Evolutionary conservation across 2,888 invertebrate genomes (phyloP).

Genomic region (Brachylomia viminalis): DNA sequence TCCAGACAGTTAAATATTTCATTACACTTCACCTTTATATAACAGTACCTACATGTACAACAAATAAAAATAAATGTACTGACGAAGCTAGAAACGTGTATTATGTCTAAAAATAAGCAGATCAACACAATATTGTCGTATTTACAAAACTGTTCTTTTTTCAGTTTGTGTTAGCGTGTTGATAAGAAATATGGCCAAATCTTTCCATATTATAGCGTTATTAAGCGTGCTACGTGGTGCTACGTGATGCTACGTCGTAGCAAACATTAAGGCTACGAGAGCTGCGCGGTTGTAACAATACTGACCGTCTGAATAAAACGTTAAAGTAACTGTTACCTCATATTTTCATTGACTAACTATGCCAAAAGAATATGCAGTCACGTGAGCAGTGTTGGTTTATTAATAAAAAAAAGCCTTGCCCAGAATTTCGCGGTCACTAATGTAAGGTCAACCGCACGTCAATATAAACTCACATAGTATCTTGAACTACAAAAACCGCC

Average conservation of each 20-base stretch:
- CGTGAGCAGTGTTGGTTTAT: neutral
- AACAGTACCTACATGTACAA: neutral
- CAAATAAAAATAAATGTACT: neutral
- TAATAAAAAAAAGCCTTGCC: neutral
- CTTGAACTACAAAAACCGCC: neutral
- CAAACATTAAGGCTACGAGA: neutral
- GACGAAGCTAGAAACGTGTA: neutral
- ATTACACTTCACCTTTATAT: neutral
- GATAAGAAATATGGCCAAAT: neutral
- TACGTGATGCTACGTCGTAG: neutral
- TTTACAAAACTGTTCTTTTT: neutral
- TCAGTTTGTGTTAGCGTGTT: too few relatives aligned
- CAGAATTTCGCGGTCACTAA: neutral
- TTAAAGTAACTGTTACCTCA: neutral
- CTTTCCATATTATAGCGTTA: neutral
- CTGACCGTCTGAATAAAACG: neutral
- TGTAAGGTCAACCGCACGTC: neutral
- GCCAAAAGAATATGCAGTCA: neutral
- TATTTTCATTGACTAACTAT: neutral
- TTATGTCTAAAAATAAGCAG: neutral
- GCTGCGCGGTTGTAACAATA: neutral
- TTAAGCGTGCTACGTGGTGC: slow-evolving; percentile 4
- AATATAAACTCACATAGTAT: neutral
- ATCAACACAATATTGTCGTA: neutral
- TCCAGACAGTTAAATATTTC: neutral